Evolutionary conservation across 2,113 vertebrate genomes (phyloP), one percentile per base, ranked within the genome.

Genomic region (Psephotus haematonotus): DNA sequence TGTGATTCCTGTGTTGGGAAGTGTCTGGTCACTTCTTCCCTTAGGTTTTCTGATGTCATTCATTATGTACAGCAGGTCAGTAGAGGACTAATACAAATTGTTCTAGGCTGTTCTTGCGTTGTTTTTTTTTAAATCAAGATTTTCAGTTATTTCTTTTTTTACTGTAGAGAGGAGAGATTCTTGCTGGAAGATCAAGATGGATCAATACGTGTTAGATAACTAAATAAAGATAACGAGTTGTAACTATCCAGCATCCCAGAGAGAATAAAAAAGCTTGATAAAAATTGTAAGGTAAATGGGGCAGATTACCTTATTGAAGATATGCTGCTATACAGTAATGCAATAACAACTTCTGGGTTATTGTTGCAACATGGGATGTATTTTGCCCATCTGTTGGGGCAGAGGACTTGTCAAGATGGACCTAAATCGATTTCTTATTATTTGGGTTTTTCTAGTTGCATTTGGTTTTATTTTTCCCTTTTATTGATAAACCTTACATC

Each of bases 341-440:
- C 35, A 19, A 8, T 57, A 72, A 72, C 39, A 35, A 53, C 24
- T 63, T 63, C 43, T 53, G 63, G 49, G 24, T 85, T 69, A 27
- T 46, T 16, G 10, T 59, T 71, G 17, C 39, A 76, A 70, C 12
- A 13, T 28, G 7, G 29, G 7, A 28, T 63, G 7, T 35, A 8
- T 62, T 90, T 76, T 57, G 85, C 8, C 2, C 3, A 28, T 25
- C 7, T n/a, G 2, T 53, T 46, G 39, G 35, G n/a, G 24, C 1
- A 2, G 31, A 85, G 17, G 3, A 13, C 14, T 79, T 41, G 12
- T 44, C 18, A 57, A n/a, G 37, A 44, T 53, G 14, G 27, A n/a
- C 22, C 7, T 59, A 13, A n/a, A 33, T 31, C 0, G 0, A 28
- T 35, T 62, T 70, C 33, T 77, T 5, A 1, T 77, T 68, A 14